phyloP scores from a whole-genome alignment of 2,113 vertebrate species.

The Stercorarius parasiticus region DNA sequence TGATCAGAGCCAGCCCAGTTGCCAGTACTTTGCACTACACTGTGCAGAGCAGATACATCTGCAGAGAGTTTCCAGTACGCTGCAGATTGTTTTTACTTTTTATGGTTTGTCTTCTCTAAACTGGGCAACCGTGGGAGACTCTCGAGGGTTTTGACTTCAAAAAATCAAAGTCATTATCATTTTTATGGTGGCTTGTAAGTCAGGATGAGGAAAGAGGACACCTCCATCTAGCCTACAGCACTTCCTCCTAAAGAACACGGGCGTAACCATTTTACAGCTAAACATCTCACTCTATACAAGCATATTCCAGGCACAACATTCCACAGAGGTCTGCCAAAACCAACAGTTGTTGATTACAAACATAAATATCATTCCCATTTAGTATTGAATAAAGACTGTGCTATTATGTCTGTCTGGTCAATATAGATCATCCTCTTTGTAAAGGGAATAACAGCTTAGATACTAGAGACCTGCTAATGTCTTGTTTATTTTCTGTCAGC shows the following conservation, averaged over 20 bases:
- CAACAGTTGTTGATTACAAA: background rate
- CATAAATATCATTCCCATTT: background rate
- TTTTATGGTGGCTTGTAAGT: background rate
- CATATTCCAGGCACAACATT: background rate
- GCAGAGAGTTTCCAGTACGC: background rate
- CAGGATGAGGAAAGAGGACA: background rate
- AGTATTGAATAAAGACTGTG: background rate
- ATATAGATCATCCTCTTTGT: background rate
- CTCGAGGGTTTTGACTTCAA: background rate
- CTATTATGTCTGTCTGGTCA: background rate
- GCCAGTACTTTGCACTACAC: fast-evolving
- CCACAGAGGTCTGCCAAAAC: background rate
- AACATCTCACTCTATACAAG: no score
- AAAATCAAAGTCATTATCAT: background rate
- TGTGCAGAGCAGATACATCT: background rate
- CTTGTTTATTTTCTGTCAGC: background rate
- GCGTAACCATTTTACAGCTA: background rate
- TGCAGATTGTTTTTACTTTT: background rate
- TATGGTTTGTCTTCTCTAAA: background rate
- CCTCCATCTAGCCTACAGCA: background rate
- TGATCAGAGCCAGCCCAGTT: background rate
- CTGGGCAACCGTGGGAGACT: background rate
- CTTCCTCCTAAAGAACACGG: background rate
- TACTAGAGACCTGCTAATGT: background rate
- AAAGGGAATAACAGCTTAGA: background rate